Evolutionary conservation across 1,140 invertebrate species (phyloP), one percentile per base, ranked within the genome.

Genomic region (Cardiocondyla obscurior): DNA sequence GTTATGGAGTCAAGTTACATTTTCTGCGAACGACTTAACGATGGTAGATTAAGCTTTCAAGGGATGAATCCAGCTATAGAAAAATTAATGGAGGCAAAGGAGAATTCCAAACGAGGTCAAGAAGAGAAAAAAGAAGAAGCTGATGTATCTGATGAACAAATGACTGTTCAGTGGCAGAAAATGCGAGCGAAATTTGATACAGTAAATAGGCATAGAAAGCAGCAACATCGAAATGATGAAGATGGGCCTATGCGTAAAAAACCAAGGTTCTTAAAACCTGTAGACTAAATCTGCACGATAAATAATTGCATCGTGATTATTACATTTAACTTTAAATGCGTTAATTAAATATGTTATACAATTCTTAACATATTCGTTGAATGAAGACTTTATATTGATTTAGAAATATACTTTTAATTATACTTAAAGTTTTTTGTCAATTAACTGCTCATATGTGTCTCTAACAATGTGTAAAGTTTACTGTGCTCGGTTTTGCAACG

Each of bases 31-130:
- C 94, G 96, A 82, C 94, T 98, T 10, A 94, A 96, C 14, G 97
- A 97, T 90, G 98, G 98, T 6, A 94, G 98, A 87, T 93, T 98
- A 57, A 98, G 98, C 81, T 99, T 96, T 92, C 96, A 96, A 87
- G 98, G 98, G 12, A 98, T 97, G 95, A 99, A 99, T 94, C 97
- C 97, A 49, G 97, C 97, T 93, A 96, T 98, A 84, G 98, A 99
- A 92, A 95, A 95, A 79, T 81, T 97, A 7, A 96, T 97, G 95
- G 90, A 93, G 83, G 77, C 89, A 33, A 96, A 96, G 87, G 91
- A 94, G 74, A 91, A 89, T 7, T 92, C 93, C 39, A 91, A 94
- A 83, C 86, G 92, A 69, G 84, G 84, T 2, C 87, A 92, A 44
- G 67, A 83, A 1, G 92, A 95, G 39, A 92, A 91, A 33, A 91